Evolutionary conservation across 2,113 vertebrate species (phyloP).

Genomic region (Xenopus tropicalis): DNA sequence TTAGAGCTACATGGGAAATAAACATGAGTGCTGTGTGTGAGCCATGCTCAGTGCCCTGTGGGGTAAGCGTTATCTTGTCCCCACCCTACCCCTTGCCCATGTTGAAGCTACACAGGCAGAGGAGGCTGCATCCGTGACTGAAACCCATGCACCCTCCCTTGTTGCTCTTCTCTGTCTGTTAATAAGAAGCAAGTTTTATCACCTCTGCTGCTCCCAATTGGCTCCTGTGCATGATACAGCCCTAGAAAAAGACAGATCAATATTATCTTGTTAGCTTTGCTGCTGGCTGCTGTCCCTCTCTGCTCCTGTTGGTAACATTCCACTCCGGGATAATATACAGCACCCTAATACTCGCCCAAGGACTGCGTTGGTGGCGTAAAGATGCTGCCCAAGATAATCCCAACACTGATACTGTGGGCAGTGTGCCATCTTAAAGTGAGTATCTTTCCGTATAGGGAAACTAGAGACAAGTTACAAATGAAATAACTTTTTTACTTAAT

Average conservation of each 20-base stretch:
- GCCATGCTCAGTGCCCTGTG: no score
- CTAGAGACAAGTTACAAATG: no score
- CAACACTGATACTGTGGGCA: conserved; percentile 9
- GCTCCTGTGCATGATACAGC: conserved; percentile 28
- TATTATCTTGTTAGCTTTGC: conserved; percentile 14
- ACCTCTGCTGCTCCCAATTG: conserved; percentile 29
- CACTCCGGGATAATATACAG: neutral
- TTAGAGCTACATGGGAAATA: no score
- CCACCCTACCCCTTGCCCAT: no score
- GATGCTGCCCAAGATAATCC: conserved; percentile 20
- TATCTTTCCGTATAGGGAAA: neutral
- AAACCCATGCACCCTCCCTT: neutral
- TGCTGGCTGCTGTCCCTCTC: neutral
- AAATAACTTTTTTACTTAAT: no score
- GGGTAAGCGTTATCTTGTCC: no score
- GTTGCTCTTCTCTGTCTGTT: conserved; percentile 15
- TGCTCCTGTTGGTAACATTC: neutral
- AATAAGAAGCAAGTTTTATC: conserved; percentile 40
- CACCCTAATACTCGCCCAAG: neutral
- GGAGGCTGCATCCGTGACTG: neutral
- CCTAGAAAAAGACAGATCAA: conserved; percentile 31
- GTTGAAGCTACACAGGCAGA: no score
- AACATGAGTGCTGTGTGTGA: no score
- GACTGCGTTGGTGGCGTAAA: conserved; percentile 1
- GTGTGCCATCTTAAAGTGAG: conserved; percentile 16